Evolutionary conservation across 1,140 invertebrate species (phyloP).

Genomic region (Phenacoccus solenopsis): DNA sequence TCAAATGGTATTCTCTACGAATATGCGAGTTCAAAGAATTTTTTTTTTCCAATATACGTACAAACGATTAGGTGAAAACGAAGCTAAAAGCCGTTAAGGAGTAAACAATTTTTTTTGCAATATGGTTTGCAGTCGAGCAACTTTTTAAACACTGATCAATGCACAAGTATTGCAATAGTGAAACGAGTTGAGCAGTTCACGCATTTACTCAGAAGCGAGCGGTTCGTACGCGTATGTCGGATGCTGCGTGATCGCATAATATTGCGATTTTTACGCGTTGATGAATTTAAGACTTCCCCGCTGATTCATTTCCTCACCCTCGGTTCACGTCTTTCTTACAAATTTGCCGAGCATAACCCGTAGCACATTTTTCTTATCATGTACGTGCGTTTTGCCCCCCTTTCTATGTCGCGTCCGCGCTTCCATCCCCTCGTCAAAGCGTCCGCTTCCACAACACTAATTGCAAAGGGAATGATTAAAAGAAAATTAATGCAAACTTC

Average conservation of each 20-base stretch:
- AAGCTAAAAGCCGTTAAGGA: too few species aligned
- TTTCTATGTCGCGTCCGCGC: conserved; percentile 20
- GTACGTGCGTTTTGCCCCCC: conserved; percentile 17
- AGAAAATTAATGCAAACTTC: conserved; percentile 24
- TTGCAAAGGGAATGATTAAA: conserved; percentile 24
- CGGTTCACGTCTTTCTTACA: conserved; percentile 17
- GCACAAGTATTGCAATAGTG: too few species aligned
- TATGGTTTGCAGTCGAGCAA: too few species aligned
- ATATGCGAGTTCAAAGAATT: too few species aligned
- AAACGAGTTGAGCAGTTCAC: too few species aligned
- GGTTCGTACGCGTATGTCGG: too few species aligned
- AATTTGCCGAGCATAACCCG: conserved; percentile 6
- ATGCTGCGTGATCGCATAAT: too few species aligned
- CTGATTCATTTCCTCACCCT: conserved; percentile 17
- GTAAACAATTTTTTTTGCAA: too few species aligned
- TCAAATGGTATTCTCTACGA: background rate
- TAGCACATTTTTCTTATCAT: conserved; percentile 19
- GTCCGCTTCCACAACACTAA: conserved; percentile 20
- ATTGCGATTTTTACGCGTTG: background rate
- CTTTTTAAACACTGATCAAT: too few species aligned
- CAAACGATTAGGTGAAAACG: too few species aligned
- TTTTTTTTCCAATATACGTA: too few species aligned
- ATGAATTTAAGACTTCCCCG: conserved; percentile 15
- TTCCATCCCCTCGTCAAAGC: conserved; percentile 23
- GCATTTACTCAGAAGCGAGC: too few species aligned